These are phyloP conservation scores for Bhutanitis thaidina DNA, from an alignment of 2,888 invertebrate genomes.

Conservation along the genomic window DNA sequence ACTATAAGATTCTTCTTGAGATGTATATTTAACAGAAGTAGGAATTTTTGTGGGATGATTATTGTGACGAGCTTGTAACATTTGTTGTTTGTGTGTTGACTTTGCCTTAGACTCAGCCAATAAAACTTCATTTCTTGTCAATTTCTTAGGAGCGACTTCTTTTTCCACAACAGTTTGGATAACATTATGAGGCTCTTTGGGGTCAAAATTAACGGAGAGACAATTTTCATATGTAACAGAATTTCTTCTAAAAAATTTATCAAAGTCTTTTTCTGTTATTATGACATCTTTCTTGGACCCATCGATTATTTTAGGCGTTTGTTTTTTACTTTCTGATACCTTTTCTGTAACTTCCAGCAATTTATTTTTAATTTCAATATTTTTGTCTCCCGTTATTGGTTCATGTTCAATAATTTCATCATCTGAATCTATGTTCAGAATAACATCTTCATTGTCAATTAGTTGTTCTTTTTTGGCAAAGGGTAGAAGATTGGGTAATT, in stretches of 20 bases:
- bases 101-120: conserved; percentile 47
- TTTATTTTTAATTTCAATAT: conserved; percentile 32
- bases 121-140: conserved; percentile 45
- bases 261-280: conserved; percentile 72
- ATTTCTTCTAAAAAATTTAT: conserved; percentile 68
- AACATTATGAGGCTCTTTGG: conserved; percentile 52
- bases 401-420: conserved; percentile 42
- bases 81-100: conserved; percentile 39
- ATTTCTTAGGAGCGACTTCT: conserved; percentile 42
- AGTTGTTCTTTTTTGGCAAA: conserved; percentile 39
- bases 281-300: conserved; percentile 51
- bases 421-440: conserved; percentile 32
- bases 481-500: conserved; percentile 46
- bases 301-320: conserved; percentile 38
- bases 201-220: conserved; percentile 58
- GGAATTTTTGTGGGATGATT: conserved; percentile 37
- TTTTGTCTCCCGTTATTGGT: conserved; percentile 38
- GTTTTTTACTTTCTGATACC: conserved; percentile 45
- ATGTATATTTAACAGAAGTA: conserved; percentile 30
- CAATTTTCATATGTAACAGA: conserved; percentile 65
- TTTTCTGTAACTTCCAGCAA: conserved; percentile 48
- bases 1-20: conserved; percentile 41
- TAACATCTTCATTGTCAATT: conserved; percentile 23
- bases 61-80: conserved; percentile 34
- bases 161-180: conserved; percentile 55